Conservation (phyloP, 2,797 vertebrate species). For the Loriculus beryllinus region DNA sequence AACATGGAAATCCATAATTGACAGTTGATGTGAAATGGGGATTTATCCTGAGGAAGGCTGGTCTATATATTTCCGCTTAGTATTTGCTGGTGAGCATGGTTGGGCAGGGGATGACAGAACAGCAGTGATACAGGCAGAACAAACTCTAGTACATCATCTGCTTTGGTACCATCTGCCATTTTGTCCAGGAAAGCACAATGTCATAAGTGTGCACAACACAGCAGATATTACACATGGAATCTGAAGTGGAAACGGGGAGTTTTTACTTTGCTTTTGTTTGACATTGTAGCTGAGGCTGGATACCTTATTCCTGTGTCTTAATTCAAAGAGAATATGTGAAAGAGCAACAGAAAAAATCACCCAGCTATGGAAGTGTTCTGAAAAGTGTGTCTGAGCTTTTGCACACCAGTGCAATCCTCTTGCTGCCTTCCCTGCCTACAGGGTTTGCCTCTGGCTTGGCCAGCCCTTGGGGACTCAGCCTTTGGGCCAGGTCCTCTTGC, state of each 20-base stretch:
- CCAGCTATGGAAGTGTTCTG: neutral
- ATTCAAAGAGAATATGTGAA: neutral
- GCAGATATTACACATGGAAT: neutral
- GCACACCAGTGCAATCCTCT: too few species aligned
- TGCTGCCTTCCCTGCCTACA: neutral
- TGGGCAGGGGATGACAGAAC: neutral
- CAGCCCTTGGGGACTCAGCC: neutral
- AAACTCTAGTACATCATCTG: rapidly evolving
- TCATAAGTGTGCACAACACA: too few species aligned
- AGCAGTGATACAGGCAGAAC: neutral
- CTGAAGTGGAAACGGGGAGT: neutral
- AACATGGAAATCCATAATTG: neutral
- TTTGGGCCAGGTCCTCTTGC: neutral
- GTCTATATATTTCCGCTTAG: neutral
- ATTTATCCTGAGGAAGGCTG: neutral
- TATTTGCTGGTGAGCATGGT: neutral
- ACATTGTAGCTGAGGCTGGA: neutral
- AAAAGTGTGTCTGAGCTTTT: neutral
- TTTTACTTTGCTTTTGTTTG: neutral
- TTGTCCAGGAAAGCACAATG: neutral
- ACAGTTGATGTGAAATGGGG: neutral
- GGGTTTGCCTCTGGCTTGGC: neutral
- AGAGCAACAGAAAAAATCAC: neutral
- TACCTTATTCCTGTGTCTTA: neutral
- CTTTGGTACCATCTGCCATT: neutral